phyloP scores from a whole-genome alignment of 2,888 invertebrate species.

The Gymnoscelis rufifasciata region DNA sequence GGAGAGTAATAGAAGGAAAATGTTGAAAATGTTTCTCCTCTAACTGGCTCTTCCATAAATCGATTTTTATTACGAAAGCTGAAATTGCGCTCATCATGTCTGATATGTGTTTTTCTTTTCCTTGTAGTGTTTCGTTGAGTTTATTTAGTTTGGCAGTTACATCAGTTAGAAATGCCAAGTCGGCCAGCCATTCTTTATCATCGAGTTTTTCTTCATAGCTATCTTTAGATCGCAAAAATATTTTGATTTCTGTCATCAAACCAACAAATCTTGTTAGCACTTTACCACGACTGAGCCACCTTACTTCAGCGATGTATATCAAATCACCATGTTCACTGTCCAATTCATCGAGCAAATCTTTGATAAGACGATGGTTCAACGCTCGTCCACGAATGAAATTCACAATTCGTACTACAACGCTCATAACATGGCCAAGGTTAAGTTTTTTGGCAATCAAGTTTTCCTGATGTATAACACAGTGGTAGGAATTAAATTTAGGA shows the following conservation, averaged over 20 bases:
- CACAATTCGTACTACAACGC: conserved; percentile 3
- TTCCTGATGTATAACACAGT: conserved; percentile 13
- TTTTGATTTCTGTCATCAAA: conserved; percentile 15
- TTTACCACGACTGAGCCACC: conserved; percentile 11
- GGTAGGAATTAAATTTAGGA: conserved; percentile 8
- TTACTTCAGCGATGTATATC: conserved; percentile 7
- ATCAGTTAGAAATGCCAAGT: conserved; percentile 11
- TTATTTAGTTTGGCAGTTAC: conserved; percentile 9
- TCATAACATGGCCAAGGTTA: conserved; percentile 7
- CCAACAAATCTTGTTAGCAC: conserved; percentile 9
- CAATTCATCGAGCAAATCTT: conserved; percentile 4
- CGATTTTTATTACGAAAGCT: conserved; percentile 9
- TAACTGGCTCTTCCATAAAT: conserved; percentile 14
- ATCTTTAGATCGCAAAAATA: conserved; percentile 10
- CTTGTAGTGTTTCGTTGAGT: conserved; percentile 6
- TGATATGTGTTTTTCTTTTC: conserved; percentile 11
- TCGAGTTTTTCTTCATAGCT: conserved; percentile 8
- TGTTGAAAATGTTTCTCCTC: conserved; percentile 6
- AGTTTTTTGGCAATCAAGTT: conserved; percentile 6
- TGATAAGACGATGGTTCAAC: conserved; percentile 7
- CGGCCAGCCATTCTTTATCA: conserved; percentile 9
- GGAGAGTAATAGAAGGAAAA: conserved; percentile 10
- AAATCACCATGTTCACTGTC: conserved; percentile 8
- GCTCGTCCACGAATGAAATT: conserved; percentile 8
- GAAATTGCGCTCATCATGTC: conserved; percentile 13